Conservation (phyloP, 2,113 vertebrate genomes). For the Irena cyanogastra region DNA sequence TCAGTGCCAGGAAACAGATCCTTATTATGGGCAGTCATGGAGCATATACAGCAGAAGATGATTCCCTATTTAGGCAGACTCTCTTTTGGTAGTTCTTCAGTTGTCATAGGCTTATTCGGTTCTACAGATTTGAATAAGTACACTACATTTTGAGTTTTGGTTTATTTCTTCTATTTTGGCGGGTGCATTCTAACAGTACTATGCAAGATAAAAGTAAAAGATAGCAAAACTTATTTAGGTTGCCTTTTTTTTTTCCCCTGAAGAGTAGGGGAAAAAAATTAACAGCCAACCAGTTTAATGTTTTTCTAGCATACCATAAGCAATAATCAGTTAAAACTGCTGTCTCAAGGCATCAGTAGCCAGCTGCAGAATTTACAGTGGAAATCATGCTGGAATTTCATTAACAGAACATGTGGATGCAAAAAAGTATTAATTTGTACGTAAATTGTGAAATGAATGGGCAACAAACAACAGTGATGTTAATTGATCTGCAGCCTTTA, state of each 20-base stretch:
- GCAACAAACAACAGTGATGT: background rate
- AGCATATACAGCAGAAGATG: background rate
- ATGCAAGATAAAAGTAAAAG: rapidly evolving
- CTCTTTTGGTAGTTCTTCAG: background rate
- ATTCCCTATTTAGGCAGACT: background rate
- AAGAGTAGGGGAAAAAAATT: background rate
- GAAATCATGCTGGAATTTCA: background rate
- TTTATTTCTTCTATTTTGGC: background rate
- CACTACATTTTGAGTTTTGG: background rate
- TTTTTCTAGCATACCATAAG: background rate
- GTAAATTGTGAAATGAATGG: background rate
- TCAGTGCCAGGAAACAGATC: background rate
- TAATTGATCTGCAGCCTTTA: background rate
- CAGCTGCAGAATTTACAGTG: background rate
- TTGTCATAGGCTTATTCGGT: background rate
- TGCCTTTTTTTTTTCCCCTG: background rate
- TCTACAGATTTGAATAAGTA: background rate
- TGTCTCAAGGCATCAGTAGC: background rate
- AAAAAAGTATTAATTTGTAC: background rate
- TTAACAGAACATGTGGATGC: background rate
- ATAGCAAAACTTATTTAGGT: background rate
- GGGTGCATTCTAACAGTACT: background rate
- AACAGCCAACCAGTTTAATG: background rate
- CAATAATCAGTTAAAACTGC: background rate
- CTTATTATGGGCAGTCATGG: background rate